Base-by-base conservation (phyloP, 2,113 vertebrate species). In the Xenotilapia caudafasciata region DNA sequence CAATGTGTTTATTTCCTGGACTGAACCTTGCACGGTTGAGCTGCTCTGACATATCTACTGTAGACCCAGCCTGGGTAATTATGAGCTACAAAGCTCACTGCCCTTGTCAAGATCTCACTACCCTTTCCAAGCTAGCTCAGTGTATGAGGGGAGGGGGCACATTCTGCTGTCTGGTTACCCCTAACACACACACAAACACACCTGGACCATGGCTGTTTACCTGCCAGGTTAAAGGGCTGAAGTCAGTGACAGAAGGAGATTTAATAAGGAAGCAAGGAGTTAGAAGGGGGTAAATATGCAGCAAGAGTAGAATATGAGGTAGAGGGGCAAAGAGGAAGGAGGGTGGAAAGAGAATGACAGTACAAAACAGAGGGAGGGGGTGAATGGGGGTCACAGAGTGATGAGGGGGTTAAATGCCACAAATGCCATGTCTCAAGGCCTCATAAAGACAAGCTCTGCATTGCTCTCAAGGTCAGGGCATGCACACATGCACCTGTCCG, bases 61-160 rank as follows among this genome's bases (percentile, higher is more conserved):
- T 93, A 92, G 82, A 90, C 86, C 91, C 90, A 91, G 84, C 58
- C 89, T 91, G 47, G 89, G 84, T 95, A 94, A 96, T 96, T 95
- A 95, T 93, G 95, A 95, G 92, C 86, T 95, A 95, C 94, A 96
- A 95, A 94, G 94, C 95, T 94, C 92, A 95, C 80, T 95, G 94
- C 95, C 95, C 95, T 95, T 95, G 95, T 95, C 94, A 95, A 92
- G 91, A 92, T 84, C 89, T 80, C 82, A 85, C 79, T 84, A 84
- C 87, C 90, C 89, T 84, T 90, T 87, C 80, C 35, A 40, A 68
- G 75, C 60, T 58, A 87, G 62, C 89, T 88, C 56, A 88, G 83
- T 86, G 55, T 80, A 58, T 55, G 23, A 88, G 83, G 49, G 89
- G 89, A 84, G 80, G 90, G 77, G 83, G 73, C 77, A 85, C 88